Evolutionary conservation across 2,797 vertebrate species (phyloP), one percentile per base, ranked within the genome.

Genomic region (Melanotaenia pygmaea): DNA sequence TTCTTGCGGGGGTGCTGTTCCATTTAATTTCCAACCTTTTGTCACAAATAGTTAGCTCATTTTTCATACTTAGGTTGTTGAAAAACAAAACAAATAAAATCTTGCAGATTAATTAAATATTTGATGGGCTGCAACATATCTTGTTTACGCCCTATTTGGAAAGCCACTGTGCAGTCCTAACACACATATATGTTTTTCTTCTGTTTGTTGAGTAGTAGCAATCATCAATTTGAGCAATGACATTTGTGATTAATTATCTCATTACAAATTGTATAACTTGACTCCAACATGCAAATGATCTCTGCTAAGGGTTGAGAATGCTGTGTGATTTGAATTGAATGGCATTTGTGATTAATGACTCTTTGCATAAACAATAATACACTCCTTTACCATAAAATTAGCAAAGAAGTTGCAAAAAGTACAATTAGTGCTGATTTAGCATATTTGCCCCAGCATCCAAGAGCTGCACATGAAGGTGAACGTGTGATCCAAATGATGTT

Each of bases 161-260:
- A 63, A 82, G 32, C 62, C 54, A 30, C 60, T 78, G 43, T n/a
- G 1, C 56, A 59, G 59, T 57, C 71, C 57, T 67, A 60, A 43
- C 70, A 63, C 35, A 2, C 38, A 66, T 34, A 34, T 34, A 34
- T 57, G 70, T 80, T 72, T 64, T 73, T 86, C 24, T 85, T 89
- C 78, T 71, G 63, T 85, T 84, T 88, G 74, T 85, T 78, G 82
- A 82, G 68, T 47, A 53, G 74, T 80, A 80, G 64, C 84, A 86
- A 79, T 90, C 82, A 87, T 90, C 91, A 74, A 92, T 91, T 88
- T 89, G 81, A 67, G n/a, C 59, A 72, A 65, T 86, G 87, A 80
- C 88, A 87, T 81, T 79, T 85, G 79, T 93, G 91, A 94, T 93
- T 93, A 93, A 93, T 92, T 90, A 79, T 89, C 89, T 86, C 81